Evolutionary conservation across 1,140 invertebrate genomes (phyloP).

Genomic region (Melanaphis sacchari): DNA sequence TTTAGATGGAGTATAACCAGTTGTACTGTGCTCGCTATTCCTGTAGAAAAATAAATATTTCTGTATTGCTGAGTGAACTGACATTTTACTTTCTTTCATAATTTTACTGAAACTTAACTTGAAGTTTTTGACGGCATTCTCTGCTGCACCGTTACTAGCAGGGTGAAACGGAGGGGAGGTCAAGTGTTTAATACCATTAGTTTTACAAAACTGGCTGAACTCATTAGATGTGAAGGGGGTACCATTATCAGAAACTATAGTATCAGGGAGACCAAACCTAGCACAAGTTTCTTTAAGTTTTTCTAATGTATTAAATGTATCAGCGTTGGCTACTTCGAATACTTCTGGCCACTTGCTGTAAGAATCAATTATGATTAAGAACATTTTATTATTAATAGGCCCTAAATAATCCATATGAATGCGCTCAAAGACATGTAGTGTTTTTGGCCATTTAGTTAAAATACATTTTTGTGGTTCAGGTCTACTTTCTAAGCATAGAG

Average conservation of each 20-base stretch:
- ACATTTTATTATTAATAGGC: conserved; percentile 61
- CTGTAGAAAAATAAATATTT: conserved; percentile 58
- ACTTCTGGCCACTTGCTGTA: conserved; percentile 64
- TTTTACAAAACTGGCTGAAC: conserved; percentile 60
- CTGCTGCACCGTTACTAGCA: conserved; percentile 62
- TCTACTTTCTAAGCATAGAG: neutral
- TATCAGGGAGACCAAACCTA: conserved; percentile 60
- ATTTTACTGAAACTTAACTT: conserved; percentile 61
- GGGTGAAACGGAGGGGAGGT: conserved; percentile 61
- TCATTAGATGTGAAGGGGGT: conserved; percentile 60
- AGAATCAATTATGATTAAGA: conserved; percentile 64
- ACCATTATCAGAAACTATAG: conserved; percentile 62
- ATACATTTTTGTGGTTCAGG: conserved; percentile 60
- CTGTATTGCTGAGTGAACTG: neutral
- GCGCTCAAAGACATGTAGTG: conserved; percentile 55
- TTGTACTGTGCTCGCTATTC: conserved; percentile 33
- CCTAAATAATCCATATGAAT: conserved; percentile 61
- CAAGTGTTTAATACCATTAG: conserved; percentile 60
- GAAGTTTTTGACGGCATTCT: conserved; percentile 63
- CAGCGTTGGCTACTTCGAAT: conserved; percentile 55
- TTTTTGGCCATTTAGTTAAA: conserved; percentile 59
- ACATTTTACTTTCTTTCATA: neutral
- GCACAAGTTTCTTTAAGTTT: conserved; percentile 60
- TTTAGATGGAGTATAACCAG: conserved; percentile 55
- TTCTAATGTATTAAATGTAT: conserved; percentile 52